Percentiles rank a stretch among this genome's conserved stretches.
These are phyloP conservation scores for Monochamus alternatus DNA, from an alignment of 2,888 invertebrate genomes.

Conservation along the genomic window DNA sequence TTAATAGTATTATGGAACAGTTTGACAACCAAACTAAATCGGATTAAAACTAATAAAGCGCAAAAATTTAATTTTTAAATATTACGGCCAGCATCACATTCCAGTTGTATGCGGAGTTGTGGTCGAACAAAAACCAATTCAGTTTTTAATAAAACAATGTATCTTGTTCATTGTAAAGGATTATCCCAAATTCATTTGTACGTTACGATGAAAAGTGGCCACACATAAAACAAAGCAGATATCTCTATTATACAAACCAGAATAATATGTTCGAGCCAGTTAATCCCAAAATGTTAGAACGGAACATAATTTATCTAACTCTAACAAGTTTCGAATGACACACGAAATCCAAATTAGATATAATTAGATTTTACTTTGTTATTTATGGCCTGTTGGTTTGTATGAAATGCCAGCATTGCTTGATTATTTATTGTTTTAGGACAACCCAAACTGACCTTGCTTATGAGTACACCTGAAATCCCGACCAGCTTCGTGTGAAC, in stretches of 20 bases:
- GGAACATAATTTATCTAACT: conserved; percentile 24
- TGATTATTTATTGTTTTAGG: conserved; percentile 32
- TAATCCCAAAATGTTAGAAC: conserved; percentile 21
- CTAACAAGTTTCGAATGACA: conserved; percentile 26
- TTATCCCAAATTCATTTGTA: conserved; percentile 9
- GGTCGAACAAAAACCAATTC: not conserved
- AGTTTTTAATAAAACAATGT: conserved; percentile 5
- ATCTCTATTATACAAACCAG: conserved; percentile 18
- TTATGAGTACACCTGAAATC: conserved; percentile 10
- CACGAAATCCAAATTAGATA: conserved; percentile 29
- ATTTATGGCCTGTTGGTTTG: conserved; percentile 34
- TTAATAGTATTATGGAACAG: not conserved
- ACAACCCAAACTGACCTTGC: conserved; percentile 20
- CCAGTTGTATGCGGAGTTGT: not conserved
- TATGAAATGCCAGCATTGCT: conserved; percentile 30
- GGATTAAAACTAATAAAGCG: not conserved
- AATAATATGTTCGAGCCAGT: conserved; percentile 16
- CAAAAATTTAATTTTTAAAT: not conserved
- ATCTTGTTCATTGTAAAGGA: conserved; percentile 8
- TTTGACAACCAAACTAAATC: not conserved
- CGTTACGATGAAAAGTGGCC: conserved; percentile 11
- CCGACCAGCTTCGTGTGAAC: conserved; percentile 6
- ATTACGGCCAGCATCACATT: not conserved
- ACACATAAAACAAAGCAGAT: conserved; percentile 8
- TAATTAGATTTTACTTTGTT: conserved; percentile 37